phyloP scores from a whole-genome alignment of 35 echinoderm and acorn worm species.

The Apostichopus californicus region DNA sequence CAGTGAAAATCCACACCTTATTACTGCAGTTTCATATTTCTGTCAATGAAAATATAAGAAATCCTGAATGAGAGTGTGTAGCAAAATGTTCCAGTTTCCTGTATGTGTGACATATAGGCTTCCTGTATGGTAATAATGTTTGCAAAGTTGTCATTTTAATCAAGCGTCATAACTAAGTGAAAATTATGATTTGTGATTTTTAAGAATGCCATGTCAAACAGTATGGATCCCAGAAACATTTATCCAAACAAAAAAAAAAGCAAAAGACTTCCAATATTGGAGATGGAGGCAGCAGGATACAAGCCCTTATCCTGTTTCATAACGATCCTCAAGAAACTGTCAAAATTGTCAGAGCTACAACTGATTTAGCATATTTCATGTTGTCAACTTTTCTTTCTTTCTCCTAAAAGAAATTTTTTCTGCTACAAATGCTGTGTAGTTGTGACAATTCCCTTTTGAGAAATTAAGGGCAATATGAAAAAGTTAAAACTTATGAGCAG shows the following conservation, averaged over 20 bases:
- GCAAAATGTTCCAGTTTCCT: slow-evolving; percentile 30
- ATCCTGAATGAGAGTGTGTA: background rate
- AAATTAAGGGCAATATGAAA: slow-evolving; percentile 1
- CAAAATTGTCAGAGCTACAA: slow-evolving; percentile 23
- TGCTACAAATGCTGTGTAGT: background rate
- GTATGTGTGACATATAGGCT: background rate
- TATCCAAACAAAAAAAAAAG: slow-evolving; percentile 31
- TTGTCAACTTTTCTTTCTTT: slow-evolving; percentile 3
- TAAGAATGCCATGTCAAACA: slow-evolving; percentile 41
- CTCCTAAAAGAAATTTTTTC: background rate
- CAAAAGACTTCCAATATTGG: slow-evolving; percentile 21
- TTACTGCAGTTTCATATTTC: slow-evolving; percentile 21
- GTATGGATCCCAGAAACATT: slow-evolving; percentile 9
- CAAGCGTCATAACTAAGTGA: slow-evolving; percentile 32
- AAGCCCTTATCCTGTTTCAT: slow-evolving; percentile 30
- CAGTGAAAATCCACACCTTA: slow-evolving; percentile 23
- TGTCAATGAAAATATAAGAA: background rate
- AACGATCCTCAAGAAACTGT: slow-evolving; percentile 31
- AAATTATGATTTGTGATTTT: slow-evolving; percentile 47
- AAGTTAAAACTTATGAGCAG: slow-evolving; percentile 3
- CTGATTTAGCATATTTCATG: slow-evolving; percentile 38
- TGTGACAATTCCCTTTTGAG: slow-evolving; percentile 5
- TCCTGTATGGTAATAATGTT: slow-evolving; percentile 28
- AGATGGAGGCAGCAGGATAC: slow-evolving; percentile 18
- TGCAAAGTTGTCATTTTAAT: slow-evolving; percentile 48